Base-by-base conservation (phyloP, 1,140 invertebrate species). In the Plectrocnemia conspersa region DNA sequence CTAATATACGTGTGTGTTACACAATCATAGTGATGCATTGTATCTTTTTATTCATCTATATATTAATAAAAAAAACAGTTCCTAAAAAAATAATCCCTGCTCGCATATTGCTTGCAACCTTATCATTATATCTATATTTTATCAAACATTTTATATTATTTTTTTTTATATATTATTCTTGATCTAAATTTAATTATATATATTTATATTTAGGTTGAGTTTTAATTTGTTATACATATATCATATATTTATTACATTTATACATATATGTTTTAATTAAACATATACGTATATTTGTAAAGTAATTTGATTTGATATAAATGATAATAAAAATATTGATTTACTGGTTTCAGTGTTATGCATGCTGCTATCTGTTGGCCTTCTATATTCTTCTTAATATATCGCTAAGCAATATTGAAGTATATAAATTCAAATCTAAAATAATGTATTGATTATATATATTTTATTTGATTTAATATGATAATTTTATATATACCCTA, bases 301-400 rank as follows among this genome's bases (percentile, higher is more conserved):
- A 32, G n/a, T n/a, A n/a, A n/a, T n/a, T n/a, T n/a, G n/a, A n/a
- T n/a, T n/a, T n/a, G n/a, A n/a, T n/a, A n/a, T n/a, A n/a, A n/a
- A n/a, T n/a, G n/a, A n/a, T n/a, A n/a, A n/a, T n/a, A 56, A 50
- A 55, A 61, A 61, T 52, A 22, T 32, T 56, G 19, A 38, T 57
- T 61, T 58, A 52, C 52, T 52, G 59, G 54, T 57, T 55, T 61
- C 52, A 55, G 55, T 61, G 59, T 61, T 61, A 52, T 61, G 59
- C 59, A 61, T 61, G 59, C 59, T 61, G 59, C 59, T 61, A 52
- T 61, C 52, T 61, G 59, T 61, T 61, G 59, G 59, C 59, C 59
- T 61, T 61, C 52, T 61, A 61, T 61, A 61, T 57, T 53, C 52
- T 58, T 58, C 52, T 58, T 24, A 13, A 56, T 60, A 60, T 58